Conservation (phyloP, 2,113 vertebrate genomes). For the Onychostoma macrolepis region DNA sequence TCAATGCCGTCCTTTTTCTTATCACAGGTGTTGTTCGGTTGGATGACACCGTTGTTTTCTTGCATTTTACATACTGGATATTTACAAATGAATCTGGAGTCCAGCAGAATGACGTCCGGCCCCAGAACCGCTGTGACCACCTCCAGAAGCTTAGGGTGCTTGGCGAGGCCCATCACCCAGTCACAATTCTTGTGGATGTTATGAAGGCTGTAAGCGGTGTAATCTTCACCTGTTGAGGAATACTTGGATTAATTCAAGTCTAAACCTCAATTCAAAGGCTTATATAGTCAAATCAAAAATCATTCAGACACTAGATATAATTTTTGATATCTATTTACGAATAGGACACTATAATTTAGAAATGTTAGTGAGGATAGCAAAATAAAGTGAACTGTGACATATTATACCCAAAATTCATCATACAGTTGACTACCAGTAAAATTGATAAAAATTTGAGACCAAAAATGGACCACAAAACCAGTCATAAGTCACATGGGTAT, state of each 20-base stretch:
- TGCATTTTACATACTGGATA: constrained; percentile 63
- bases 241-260: background rate
- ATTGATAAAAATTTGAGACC: too few species aligned
- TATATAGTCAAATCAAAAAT: too few species aligned
- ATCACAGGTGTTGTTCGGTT: background rate
- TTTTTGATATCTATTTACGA: too few species aligned
- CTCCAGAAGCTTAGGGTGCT: constrained; percentile 70
- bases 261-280: too few species aligned
- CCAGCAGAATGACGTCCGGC: constrained; percentile 76
- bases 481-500: too few species aligned
- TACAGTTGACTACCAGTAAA: too few species aligned
- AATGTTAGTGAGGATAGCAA: too few species aligned
- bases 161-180: constrained; percentile 76
- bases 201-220: constrained; percentile 80
- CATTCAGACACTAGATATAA: too few species aligned
- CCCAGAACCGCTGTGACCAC: constrained; percentile 71
- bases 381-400: too few species aligned
- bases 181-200: constrained; percentile 75
- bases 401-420: too few species aligned
- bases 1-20: background rate
- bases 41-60: constrained; percentile 20
- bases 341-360: too few species aligned
- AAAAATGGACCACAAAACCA: too few species aligned
- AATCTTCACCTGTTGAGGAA: constrained; percentile 69
- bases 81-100: constrained; percentile 84